phyloP scores from a whole-genome alignment of 1,140 invertebrate species.

The Cheumatopsyche charites region DNA sequence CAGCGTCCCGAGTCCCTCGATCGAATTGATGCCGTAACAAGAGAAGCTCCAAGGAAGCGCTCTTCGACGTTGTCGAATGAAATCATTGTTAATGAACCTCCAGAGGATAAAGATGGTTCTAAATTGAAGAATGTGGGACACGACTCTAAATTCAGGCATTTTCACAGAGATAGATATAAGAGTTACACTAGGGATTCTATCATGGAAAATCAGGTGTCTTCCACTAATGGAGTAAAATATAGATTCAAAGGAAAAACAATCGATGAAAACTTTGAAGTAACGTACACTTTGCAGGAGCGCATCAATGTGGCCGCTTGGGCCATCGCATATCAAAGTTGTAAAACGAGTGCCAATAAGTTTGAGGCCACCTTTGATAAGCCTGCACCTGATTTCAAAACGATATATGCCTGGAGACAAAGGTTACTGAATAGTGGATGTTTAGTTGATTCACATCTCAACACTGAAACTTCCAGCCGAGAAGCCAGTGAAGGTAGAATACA shows the following conservation, averaged over 20 bases:
- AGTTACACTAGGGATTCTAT: conserved; percentile 43
- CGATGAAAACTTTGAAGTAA: conserved; percentile 55
- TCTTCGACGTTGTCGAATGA: conserved; percentile 15
- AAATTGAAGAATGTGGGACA: neutral
- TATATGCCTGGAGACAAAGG: conserved; percentile 59
- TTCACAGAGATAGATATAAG: conserved; percentile 20
- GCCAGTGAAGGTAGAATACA: neutral
- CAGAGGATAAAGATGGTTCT: neutral
- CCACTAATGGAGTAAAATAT: conserved; percentile 56
- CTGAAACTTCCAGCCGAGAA: neutral
- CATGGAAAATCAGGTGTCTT: conserved; percentile 58
- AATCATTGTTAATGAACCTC: neutral
- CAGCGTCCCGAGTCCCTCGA: conserved; percentile 16
- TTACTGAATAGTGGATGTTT: conserved; percentile 58
- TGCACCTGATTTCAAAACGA: conserved; percentile 60
- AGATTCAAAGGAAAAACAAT: conserved; percentile 54
- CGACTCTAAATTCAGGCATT: conserved; percentile 25
- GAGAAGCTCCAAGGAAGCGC: conserved; percentile 2
- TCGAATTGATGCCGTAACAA: neutral
- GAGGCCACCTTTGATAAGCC: conserved; percentile 58
- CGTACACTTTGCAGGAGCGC: conserved; percentile 58
- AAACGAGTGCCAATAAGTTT: conserved; percentile 56
- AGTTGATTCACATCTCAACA: conserved; percentile 53
- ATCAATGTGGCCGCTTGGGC: conserved; percentile 57
- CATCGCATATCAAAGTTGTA: conserved; percentile 58